A percentile compares a stretch with the other conserved stretches of the same genome.
phyloP scores from a whole-genome alignment of 92 coral and sea anemone species.

The Parazoanthus swiftii region DNA sequence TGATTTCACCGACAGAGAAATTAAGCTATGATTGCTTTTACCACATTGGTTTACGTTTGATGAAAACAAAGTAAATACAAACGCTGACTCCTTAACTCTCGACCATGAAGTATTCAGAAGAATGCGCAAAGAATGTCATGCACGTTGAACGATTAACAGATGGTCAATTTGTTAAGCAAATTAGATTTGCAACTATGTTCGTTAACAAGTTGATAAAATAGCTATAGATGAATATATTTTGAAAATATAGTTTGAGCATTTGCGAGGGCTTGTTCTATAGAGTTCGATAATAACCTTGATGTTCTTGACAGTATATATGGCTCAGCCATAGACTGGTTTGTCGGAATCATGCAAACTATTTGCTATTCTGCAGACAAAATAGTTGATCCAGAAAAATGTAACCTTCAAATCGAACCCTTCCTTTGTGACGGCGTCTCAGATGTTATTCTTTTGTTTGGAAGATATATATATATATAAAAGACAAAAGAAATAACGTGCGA shows the following conservation, averaged over 20 bases:
- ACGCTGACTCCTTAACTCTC: background rate
- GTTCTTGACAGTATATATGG: background rate
- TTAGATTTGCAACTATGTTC: background rate
- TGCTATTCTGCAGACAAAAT: background rate
- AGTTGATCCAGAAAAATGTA: background rate
- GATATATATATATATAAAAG: background rate
- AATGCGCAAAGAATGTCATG: background rate
- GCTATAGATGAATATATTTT: background rate
- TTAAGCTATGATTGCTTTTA: too few relatives aligned
- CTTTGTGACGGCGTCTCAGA: background rate
- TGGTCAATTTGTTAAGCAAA: background rate
- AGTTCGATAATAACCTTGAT: too few relatives aligned
- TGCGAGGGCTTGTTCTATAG: background rate
- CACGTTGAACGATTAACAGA: background rate
- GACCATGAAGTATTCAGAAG: background rate
- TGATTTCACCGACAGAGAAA: background rate
- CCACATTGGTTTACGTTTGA: background rate
- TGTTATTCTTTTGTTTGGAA: background rate
- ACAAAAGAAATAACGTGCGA: constrained; percentile 1
- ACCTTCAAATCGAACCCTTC: background rate
- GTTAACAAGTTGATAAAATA: background rate
- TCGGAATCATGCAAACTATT: background rate
- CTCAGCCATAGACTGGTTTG: background rate
- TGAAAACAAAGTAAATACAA: background rate
- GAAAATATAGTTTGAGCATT: too few relatives aligned